Evolutionary conservation across 37 sponge, comb jelly and placozoan genomes (phyloP).

Genomic region (Ianthella basta): DNA sequence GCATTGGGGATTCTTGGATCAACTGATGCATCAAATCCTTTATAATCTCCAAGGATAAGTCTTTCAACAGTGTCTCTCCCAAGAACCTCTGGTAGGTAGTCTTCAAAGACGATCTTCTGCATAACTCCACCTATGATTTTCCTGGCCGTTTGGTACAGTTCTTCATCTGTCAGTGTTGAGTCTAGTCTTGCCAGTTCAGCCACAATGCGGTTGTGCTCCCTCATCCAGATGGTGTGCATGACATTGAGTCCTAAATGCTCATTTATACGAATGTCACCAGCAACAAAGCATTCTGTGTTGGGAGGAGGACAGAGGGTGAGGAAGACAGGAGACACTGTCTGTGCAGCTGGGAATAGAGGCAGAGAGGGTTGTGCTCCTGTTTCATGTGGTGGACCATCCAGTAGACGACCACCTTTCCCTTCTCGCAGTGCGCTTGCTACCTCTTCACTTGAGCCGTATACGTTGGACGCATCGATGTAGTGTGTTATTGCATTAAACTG

Average conservation of each 20-base stretch:
- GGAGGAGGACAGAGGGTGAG: background rate
- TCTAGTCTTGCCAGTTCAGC: conserved; percentile 59
- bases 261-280: conserved; percentile 81
- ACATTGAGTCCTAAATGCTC: conserved; percentile 77
- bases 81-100: conserved; percentile 42
- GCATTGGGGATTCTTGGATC: conserved; percentile 67
- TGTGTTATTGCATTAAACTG: conserved; percentile 70
- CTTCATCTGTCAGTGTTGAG: conserved; percentile 86
- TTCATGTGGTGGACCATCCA: background rate
- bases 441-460: conserved; percentile 65
- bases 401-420: background rate
- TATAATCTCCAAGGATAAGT: conserved; percentile 20
- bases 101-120: conserved; percentile 7
- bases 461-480: conserved; percentile 71
- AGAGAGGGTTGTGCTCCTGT: background rate
- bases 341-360: background rate
- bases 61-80: conserved; percentile 12
- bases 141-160: conserved; percentile 77
- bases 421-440: conserved; percentile 19
- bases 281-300: conserved; percentile 41
- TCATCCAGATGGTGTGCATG: conserved; percentile 79
- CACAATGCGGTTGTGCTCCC: conserved; percentile 67
- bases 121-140: conserved; percentile 35
- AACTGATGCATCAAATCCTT: conserved; percentile 61
- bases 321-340: too few species aligned